Percentiles rank a stretch among this genome's conserved stretches.
These are phyloP conservation scores for Acanthosepion pharaonis DNA, from an alignment of 2,888 invertebrate genomes.

Conservation along the genomic window DNA sequence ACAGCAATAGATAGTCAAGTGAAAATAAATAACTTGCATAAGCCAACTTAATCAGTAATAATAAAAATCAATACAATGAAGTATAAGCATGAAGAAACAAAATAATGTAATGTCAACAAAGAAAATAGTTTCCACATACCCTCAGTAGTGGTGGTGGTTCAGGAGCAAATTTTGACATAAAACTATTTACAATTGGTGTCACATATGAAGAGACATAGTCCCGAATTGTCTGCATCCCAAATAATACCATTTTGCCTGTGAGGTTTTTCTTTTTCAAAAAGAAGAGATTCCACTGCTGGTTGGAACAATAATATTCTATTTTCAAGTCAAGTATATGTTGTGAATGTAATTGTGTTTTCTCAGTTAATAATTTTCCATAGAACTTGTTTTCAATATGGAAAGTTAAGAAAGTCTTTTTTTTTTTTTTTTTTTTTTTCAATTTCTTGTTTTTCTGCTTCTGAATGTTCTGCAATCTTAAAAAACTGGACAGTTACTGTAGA, in stretches of 20 bases:
- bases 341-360: background rate
- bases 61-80: background rate
- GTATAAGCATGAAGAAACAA: background rate
- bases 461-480: background rate
- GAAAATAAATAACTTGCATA: background rate
- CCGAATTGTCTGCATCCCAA: background rate
- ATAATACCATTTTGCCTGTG: background rate
- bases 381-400: background rate
- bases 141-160: background rate
- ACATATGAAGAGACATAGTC: constrained; percentile 7
- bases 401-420: background rate
- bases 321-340: background rate
- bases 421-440: background rate
- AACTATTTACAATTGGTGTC: background rate
- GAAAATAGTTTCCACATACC: background rate
- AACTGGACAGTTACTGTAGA: background rate
- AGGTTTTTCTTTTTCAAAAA: background rate
- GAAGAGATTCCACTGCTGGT: background rate
- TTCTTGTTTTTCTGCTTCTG: background rate
- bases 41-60: background rate
- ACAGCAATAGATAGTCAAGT: background rate
- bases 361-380: background rate
- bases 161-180: background rate
- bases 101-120: background rate
- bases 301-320: background rate